Evolutionary conservation across 2,888 invertebrate genomes (phyloP), one percentile per base, ranked within the genome.

Genomic region (Julus scandinavius): DNA sequence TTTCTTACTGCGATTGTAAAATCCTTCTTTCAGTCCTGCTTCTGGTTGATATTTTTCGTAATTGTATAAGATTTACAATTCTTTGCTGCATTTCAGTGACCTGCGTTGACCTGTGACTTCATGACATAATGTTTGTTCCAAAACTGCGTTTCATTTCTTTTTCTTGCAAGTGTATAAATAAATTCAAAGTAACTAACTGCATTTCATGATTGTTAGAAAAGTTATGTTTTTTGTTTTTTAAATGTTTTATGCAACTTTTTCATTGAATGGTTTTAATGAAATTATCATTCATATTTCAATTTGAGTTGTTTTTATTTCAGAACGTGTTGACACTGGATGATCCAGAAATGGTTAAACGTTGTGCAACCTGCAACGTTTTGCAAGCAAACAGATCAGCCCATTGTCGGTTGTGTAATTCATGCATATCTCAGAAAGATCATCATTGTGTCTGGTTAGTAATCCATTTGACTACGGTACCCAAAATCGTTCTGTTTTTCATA

Each of bases 371-470:
- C 29, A 87, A 87, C 45, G 11, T 87, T 38, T 63, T 80, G 40
- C 80, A 80, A n/a, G 80, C n/a, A 40, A 45, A 45, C 41, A 40
- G 58, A 20, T 40, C 58, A 40, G 87, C 41, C 2, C 87, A 87
- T 29, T 87, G 87, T n/a, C 9, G 40, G n/a, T 11, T 87, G 45
- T 87, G 87, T 29, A 87, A 87, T 50, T 20, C 87, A 2, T 87
- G 87, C 45, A 80, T 87, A n/a, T 17, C n/a, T 1, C 72, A 41
- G n/a, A 63, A 29, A 45, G 87, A 87, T 29, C 87, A 87, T 87
- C 87, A 87, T 80, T 87, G 87, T n/a, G n/a, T 87, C 45, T 87
- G 87, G 87, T 87, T 58, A 50, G n/a, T 5, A 17, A n/a, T n/a
- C 17, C 5, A 15, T 58, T 58, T 15, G 1, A 17, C 17, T 84